Conservation (phyloP, 2,888 invertebrate genomes). For the Adineta ricciae region DNA sequence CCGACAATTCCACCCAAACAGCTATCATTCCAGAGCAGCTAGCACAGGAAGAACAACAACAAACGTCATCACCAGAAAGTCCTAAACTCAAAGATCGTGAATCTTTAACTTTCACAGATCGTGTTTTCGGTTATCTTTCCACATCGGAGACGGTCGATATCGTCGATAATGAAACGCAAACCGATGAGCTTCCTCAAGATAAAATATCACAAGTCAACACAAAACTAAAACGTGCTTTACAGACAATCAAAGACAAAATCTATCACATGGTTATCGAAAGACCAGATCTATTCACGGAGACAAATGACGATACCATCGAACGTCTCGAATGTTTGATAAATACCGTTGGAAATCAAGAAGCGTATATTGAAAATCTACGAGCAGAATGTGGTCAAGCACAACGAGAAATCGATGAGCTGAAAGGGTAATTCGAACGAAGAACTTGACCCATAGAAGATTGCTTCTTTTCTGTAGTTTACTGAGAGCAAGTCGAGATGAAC, state of each 20-base stretch:
- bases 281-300: background rate
- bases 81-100: background rate
- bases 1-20: background rate
- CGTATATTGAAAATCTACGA: background rate
- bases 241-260: background rate
- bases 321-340: background rate
- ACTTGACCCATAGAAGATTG: too few relatives aligned
- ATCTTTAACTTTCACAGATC: background rate
- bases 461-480: background rate
- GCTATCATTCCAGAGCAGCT: background rate
- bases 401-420: background rate
- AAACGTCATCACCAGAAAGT: too few relatives aligned
- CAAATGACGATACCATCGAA: background rate
- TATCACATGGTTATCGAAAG: background rate
- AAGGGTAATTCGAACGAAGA: background rate
- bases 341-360: background rate
- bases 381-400: background rate
- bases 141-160: background rate
- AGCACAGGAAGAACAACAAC: background rate
- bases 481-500: background rate
- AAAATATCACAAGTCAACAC: background rate
- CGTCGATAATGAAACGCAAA: background rate
- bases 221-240: constrained; percentile 29
- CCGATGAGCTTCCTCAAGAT: background rate
- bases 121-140: background rate